Evolutionary conservation across 2,113 vertebrate species (phyloP).

Genomic region (Scortum barcoo): DNA sequence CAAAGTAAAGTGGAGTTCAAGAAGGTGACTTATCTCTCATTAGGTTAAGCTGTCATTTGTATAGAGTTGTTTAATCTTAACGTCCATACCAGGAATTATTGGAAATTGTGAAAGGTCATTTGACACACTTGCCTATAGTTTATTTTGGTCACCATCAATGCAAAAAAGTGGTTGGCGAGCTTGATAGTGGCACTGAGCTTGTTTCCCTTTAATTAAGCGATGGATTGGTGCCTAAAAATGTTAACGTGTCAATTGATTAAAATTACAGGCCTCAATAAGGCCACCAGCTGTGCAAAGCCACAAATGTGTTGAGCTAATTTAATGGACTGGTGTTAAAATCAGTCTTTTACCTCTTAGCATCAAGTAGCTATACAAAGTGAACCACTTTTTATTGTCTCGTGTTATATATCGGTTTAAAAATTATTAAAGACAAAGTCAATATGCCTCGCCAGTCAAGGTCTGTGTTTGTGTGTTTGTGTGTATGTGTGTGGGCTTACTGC

Average conservation of each 20-base stretch:
- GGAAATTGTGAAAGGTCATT: slow-evolving; percentile 13
- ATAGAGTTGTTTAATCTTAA: background rate
- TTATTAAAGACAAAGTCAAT: slow-evolving; percentile 2
- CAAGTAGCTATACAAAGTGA: background rate
- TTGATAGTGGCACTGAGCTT: slow-evolving; percentile 12
- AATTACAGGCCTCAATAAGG: slow-evolving; percentile 1
- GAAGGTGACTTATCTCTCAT: background rate
- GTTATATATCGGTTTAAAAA: background rate
- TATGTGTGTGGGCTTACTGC: background rate
- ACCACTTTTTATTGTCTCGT: background rate
- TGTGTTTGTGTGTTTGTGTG: slow-evolving; percentile 12
- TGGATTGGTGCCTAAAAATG: slow-evolving; percentile 9
- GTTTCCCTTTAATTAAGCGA: slow-evolving; percentile 38
- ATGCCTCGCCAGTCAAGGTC: slow-evolving; percentile 3
- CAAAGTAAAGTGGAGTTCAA: no score
- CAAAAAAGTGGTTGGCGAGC: background rate
- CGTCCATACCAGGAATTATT: background rate
- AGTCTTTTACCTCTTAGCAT: background rate
- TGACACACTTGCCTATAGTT: background rate
- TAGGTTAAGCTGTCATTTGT: background rate
- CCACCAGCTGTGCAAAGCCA: background rate
- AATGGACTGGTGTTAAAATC: background rate
- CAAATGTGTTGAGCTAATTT: background rate
- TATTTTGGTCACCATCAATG: background rate
- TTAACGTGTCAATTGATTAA: background rate